Conservation (phyloP, 2,888 invertebrate genomes). For the Agrotis segetum region DNA sequence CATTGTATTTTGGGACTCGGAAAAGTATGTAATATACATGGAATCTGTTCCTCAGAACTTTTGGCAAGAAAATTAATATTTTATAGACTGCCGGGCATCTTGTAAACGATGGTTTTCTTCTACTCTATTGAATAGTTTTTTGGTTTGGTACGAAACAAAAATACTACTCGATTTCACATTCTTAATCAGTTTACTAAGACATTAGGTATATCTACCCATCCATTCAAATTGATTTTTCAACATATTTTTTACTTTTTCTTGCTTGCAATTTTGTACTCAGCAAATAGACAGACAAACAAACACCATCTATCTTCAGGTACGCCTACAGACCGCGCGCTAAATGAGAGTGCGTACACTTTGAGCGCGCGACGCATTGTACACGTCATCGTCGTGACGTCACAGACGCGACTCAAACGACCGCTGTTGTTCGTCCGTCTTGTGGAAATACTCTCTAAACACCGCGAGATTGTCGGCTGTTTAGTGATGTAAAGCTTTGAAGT, state of each 20-base stretch:
- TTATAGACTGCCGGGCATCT: neutral
- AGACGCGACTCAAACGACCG: slow-evolving; percentile 43
- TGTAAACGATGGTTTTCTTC: too few relatives aligned
- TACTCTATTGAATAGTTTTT: neutral
- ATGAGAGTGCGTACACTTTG: slow-evolving; percentile 47
- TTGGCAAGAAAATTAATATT: neutral
- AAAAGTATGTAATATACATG: too few relatives aligned
- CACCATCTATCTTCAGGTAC: slow-evolving; percentile 4
- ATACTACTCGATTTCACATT: neutral
- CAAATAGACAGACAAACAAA: slow-evolving; percentile 6
- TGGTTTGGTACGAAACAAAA: too few relatives aligned
- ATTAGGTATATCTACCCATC: too few relatives aligned
- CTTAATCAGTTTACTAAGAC: too few relatives aligned
- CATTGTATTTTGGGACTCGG: slow-evolving; percentile 9
- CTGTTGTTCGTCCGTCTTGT: slow-evolving; percentile 51
- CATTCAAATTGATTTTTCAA: neutral
- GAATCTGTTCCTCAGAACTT: neutral
- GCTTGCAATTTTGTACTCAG: neutral
- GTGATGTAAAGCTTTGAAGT: slow-evolving; percentile 38
- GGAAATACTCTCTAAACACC: slow-evolving; percentile 50
- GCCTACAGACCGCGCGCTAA: slow-evolving; percentile 17
- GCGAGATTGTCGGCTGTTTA: slow-evolving; percentile 43
- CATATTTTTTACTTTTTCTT: neutral
- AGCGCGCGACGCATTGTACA: slow-evolving; percentile 48
- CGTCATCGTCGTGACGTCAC: slow-evolving; percentile 32